Evolutionary conservation across 2,888 invertebrate genomes (phyloP).

Genomic region (Drosophila seclusa): DNA sequence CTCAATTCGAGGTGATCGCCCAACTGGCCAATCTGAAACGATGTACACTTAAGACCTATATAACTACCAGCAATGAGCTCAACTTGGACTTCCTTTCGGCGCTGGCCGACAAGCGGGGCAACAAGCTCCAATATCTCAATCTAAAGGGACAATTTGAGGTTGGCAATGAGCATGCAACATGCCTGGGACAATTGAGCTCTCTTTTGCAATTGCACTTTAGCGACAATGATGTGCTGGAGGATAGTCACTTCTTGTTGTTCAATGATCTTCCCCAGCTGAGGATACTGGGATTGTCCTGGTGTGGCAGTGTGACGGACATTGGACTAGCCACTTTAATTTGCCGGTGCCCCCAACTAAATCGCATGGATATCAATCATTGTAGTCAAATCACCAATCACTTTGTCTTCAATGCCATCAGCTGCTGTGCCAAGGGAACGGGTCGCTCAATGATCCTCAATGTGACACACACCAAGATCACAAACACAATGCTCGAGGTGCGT

Average conservation of each 20-base stretch:
- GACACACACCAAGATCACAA: constrained; percentile 42
- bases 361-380: constrained; percentile 56
- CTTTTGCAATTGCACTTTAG: constrained; percentile 53
- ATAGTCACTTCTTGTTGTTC: constrained; percentile 62
- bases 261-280: constrained; percentile 50
- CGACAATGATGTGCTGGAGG: constrained; percentile 64
- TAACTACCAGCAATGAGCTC: constrained; percentile 62
- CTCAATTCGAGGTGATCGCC: constrained; percentile 67
- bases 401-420: constrained; percentile 55
- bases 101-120: constrained; percentile 51
- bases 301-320: constrained; percentile 53
- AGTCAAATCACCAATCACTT: constrained; percentile 58
- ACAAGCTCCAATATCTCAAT: constrained; percentile 55
- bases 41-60: constrained; percentile 68
- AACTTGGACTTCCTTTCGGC: constrained; percentile 56
- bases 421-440: constrained; percentile 28
- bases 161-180: constrained; percentile 59
- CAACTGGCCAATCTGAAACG: constrained; percentile 56
- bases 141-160: constrained; percentile 62
- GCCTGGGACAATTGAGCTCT: constrained; percentile 55
- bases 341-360: constrained; percentile 45
- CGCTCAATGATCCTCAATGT: constrained; percentile 48
- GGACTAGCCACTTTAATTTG: constrained; percentile 58
- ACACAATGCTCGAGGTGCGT: constrained; percentile 45
- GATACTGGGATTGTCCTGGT: constrained; percentile 38